phyloP scores from a whole-genome alignment of 53 echinoderm and acorn worm genomes.

The Holothuria leucospilota region DNA sequence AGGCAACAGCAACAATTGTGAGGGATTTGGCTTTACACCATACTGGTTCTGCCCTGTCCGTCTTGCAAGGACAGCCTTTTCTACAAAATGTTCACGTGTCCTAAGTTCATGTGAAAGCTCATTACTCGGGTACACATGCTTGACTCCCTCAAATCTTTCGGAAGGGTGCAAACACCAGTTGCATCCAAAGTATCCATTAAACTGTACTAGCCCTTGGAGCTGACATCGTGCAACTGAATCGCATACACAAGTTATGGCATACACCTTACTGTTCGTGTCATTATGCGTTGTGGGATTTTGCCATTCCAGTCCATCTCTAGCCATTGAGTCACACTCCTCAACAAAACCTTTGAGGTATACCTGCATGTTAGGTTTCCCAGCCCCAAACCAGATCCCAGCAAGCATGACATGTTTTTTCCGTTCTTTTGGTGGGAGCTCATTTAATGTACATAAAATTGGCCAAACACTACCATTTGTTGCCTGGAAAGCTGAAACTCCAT shows the following conservation, averaged over 20 bases:
- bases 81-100: neutral
- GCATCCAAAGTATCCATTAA: conserved; percentile 69
- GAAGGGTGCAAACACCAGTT: conserved; percentile 29
- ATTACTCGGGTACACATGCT: conserved; percentile 13
- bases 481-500: no score
- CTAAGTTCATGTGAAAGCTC: conserved; percentile 30
- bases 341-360: no score
- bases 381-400: no score
- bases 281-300: neutral
- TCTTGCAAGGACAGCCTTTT: conserved; percentile 23
- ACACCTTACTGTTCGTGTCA: conserved; percentile 27
- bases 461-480: no score
- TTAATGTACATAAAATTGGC: no score
- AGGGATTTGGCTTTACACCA: conserved; percentile 34
- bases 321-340: no score
- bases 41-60: conserved; percentile 21
- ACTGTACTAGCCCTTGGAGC: conserved; percentile 61
- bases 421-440: no score
- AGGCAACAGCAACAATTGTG: conserved; percentile 30
- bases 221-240: no score
- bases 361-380: no score
- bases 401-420: no score
- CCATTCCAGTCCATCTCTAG: conserved; percentile 58
- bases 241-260: conserved; percentile 50
- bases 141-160: conserved; percentile 19